phyloP scores from a whole-genome alignment of 2,888 invertebrate species.

The Stomorhina lunata region DNA sequence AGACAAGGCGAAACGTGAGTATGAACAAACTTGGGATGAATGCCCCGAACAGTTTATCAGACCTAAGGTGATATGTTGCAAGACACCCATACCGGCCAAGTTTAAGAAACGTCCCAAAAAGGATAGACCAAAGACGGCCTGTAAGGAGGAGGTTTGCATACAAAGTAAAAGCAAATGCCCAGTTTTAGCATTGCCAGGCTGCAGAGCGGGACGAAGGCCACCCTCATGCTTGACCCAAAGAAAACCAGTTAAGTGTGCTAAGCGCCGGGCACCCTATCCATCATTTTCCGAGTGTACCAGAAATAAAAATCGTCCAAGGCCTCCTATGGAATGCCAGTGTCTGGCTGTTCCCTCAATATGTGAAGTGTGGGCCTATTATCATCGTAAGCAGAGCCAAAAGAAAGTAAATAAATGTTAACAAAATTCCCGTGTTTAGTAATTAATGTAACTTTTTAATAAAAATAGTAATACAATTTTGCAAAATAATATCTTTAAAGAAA shows the following conservation, averaged over 20 bases:
- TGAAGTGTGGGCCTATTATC: conserved; percentile 65
- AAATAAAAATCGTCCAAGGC: too few species aligned
- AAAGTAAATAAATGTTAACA: too few species aligned
- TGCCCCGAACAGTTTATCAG: conserved; percentile 71
- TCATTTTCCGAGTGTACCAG: conserved; percentile 70
- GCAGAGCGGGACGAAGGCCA: conserved; percentile 59
- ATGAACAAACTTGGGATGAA: conserved; percentile 76
- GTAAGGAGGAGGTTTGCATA: conserved; percentile 20
- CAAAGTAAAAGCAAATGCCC: conserved; percentile 45
- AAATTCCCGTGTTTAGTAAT: conserved; percentile 1
- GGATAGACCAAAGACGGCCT: conserved; percentile 48
- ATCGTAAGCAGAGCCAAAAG: neutral
- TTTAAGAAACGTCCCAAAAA: conserved; percentile 24
- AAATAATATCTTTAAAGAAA: too few species aligned
- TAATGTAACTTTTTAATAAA: too few species aligned
- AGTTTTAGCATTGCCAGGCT: conserved; percentile 38
- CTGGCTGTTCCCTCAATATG: conserved; percentile 67
- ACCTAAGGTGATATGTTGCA: conserved; percentile 71
- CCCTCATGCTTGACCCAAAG: conserved; percentile 61
- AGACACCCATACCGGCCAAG: conserved; percentile 63
- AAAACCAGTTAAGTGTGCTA: conserved; percentile 54
- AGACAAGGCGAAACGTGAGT: conserved; percentile 72
- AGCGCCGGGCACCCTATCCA: conserved; percentile 67
- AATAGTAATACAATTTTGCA: neutral
- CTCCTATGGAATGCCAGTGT: conserved; percentile 68